A percentile compares a stretch with the other conserved stretches of the same genome.
These are phyloP conservation scores for Scelioninae gen. 2 DNA, from an alignment of 2,888 invertebrate genomes.

Conservation along the genomic window DNA sequence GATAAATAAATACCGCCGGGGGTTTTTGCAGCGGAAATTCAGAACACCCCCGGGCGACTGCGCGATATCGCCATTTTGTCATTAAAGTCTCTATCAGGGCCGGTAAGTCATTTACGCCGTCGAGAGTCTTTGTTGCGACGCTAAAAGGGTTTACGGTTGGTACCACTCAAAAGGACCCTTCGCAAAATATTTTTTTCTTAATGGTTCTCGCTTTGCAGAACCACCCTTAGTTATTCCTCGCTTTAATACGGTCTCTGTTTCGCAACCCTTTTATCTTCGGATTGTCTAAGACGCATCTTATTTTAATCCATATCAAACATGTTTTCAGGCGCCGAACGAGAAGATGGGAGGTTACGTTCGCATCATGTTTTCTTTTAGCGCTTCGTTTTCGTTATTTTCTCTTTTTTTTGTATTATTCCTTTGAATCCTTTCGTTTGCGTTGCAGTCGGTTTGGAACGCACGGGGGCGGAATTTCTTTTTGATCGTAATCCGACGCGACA, in stretches of 20 bases:
- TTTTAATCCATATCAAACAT: conserved; percentile 35
- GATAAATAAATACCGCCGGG: conserved; percentile 19
- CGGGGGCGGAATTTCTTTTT: no score
- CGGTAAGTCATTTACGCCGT: conserved; percentile 69
- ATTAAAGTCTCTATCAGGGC: conserved; percentile 70
- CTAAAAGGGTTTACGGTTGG: conserved; percentile 68
- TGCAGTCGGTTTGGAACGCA: no score
- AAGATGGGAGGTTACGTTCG: conserved; percentile 3
- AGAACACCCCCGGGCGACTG: conserved; percentile 36
- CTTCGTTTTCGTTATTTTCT: background rate
- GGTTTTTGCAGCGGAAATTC: conserved; percentile 38
- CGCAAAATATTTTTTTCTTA: conserved; percentile 75
- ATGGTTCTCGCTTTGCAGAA: conserved; percentile 68
- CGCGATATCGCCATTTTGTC: conserved; percentile 70
- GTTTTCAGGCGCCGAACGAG: conserved; percentile 4
- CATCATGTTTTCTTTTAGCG: background rate
- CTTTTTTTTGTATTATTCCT: conserved; percentile 5
- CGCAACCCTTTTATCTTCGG: conserved; percentile 51
- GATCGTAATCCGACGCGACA: background rate
- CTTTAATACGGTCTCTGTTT: conserved; percentile 42
- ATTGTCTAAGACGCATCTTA: conserved; percentile 51
- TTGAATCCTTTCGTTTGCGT: conserved; percentile 4
- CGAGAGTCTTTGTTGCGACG: conserved; percentile 59
- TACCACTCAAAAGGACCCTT: conserved; percentile 70
- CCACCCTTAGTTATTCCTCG: conserved; percentile 59